These are phyloP conservation scores for Hydrolagus colliei DNA, from an alignment of 2,797 vertebrate genomes.

Conservation along the genomic window DNA sequence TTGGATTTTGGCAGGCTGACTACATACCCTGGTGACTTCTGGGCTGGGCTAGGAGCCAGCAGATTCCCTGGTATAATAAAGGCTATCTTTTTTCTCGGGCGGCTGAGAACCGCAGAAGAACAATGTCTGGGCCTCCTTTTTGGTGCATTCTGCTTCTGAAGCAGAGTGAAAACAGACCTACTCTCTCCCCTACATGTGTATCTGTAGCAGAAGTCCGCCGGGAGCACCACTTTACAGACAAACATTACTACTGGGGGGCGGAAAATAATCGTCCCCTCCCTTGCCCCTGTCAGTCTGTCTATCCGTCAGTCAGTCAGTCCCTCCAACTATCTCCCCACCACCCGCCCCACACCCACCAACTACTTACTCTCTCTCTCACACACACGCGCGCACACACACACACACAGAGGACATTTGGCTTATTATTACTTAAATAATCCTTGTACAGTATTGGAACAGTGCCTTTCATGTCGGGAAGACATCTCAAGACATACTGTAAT, in stretches of 20 bases:
- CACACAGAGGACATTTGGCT: neutral
- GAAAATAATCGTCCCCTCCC: neutral
- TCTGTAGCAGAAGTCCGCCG: neutral
- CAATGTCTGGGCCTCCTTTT: neutral
- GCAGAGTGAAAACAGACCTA: neutral
- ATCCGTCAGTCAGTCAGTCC: no score
- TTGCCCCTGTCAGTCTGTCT: no score
- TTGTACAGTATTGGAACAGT: no score
- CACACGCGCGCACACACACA: neutral
- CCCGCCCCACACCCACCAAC: no score
- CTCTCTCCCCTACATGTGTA: neutral
- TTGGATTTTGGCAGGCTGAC: constrained; percentile 17
- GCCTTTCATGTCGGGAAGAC: no score
- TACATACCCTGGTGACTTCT: constrained; percentile 8
- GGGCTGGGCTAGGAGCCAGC: neutral
- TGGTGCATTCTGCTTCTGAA: neutral
- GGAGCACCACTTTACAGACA: neutral
- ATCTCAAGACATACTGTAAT: no score
- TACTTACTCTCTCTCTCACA: no score
- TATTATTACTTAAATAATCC: neutral
- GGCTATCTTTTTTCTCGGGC: neutral
- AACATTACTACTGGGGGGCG: neutral
- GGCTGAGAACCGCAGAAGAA: neutral
- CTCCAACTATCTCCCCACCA: no score
- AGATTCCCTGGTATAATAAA: neutral